These are phyloP conservation scores for Bujurquina vittata DNA, from an alignment of 2,113 vertebrate species.

Conservation along the genomic window DNA sequence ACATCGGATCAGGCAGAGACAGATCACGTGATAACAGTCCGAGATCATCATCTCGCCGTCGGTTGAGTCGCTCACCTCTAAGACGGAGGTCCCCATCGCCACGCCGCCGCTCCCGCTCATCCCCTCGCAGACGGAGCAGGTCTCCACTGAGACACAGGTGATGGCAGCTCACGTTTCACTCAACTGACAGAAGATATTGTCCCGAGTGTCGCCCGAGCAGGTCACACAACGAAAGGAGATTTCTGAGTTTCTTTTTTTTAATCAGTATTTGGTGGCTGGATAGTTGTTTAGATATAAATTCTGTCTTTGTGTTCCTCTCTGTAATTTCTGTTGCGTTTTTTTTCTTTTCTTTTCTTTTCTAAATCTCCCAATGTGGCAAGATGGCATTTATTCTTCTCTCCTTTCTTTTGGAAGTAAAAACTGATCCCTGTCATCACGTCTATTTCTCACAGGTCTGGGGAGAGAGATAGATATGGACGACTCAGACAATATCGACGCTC, in stretches of 20 bases:
- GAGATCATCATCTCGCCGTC: conserved; percentile 77
- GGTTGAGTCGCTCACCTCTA: conserved; percentile 78
- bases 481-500: conserved; percentile 89
- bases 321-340: neutral
- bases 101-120: conserved; percentile 83
- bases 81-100: conserved; percentile 83
- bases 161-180: conserved; percentile 4
- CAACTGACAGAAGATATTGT: neutral
- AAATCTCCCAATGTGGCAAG: neutral
- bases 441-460: conserved; percentile 63
- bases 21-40: conserved; percentile 85
- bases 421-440: neutral
- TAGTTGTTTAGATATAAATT: neutral
- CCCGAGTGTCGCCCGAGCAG: neutral
- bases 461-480: conserved; percentile 85
- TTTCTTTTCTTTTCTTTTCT: neutral
- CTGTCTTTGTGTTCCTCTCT: neutral
- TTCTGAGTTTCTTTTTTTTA: neutral
- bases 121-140: conserved; percentile 89
- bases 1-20: conserved; percentile 55
- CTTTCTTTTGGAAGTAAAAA: neutral
- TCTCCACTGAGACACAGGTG: conserved; percentile 90
- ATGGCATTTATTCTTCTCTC: neutral
- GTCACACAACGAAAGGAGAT: neutral
- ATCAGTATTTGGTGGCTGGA: neutral